Evolutionary conservation across 1,140 invertebrate species (phyloP).

Genomic region (Eumeta japonica): DNA sequence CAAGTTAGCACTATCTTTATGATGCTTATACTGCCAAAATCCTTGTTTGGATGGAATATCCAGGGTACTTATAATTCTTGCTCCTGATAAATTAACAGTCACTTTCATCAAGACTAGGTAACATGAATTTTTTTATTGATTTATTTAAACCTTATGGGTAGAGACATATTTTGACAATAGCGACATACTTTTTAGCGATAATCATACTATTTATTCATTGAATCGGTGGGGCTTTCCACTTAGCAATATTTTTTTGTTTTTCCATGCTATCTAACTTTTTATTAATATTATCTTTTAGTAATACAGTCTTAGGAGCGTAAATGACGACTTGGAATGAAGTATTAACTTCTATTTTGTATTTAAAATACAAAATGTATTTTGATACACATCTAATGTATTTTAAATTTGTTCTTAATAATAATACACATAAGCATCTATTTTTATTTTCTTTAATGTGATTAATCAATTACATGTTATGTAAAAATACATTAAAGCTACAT

Average conservation of each 20-base stretch:
- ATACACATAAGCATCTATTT: too few species aligned
- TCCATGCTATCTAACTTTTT: too few species aligned
- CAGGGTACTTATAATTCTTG: neutral
- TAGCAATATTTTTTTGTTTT: neutral
- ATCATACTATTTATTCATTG: neutral
- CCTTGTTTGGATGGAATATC: neutral
- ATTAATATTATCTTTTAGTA: too few species aligned
- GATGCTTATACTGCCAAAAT: neutral
- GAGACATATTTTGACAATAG: neutral
- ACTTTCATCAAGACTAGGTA: neutral
- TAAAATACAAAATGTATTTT: too few species aligned
- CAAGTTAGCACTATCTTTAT: neutral
- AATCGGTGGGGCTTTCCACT: neutral
- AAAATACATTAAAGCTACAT: too few species aligned
- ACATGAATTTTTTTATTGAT: neutral
- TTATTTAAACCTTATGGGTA: neutral
- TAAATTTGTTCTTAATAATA: too few species aligned
- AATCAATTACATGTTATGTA: too few species aligned
- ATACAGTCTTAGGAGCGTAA: too few species aligned
- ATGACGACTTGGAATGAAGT: too few species aligned
- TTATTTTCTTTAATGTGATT: too few species aligned
- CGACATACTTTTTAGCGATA: neutral
- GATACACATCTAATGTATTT: too few species aligned
- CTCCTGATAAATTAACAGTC: neutral
- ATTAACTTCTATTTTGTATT: too few species aligned